Evolutionary conservation across 35 echinoderm and acorn worm species (phyloP), one percentile per base, ranked within the genome.

Genomic region (Antedon bifida): DNA sequence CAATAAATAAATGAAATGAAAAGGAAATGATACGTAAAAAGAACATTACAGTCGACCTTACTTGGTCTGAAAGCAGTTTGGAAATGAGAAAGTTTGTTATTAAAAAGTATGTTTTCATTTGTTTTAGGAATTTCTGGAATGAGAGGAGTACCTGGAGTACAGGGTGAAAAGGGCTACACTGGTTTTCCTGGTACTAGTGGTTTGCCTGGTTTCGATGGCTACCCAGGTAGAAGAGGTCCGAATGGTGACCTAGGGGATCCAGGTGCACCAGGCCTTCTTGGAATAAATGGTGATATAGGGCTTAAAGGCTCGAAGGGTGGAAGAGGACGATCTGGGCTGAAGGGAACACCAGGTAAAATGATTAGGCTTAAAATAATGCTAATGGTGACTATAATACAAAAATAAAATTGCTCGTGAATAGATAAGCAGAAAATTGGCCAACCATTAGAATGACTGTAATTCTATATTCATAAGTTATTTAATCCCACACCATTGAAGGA

Each of bases 71-170:
- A n/a, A 7, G 38, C 38, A 14, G 14, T 42, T 42, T 42, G 4
- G 4, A 42, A 42, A 42, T 42, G 38, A 42, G 14, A 4, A 7
- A 42, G 5, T 42, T 42, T 7, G 14, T 14, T 14, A 42, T 14
- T 14, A 42, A 42, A 42, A n/a, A n/a, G n/a, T n/a, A n/a, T n/a
- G n/a, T n/a, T n/a, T 42, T 42, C 14, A 4, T 42, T 42, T 42
- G 38, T 34, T 79, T 17, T 35, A 84, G 89, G 89, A 2, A 76
- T 82, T 26, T 80, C 89, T 42, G 89, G 89, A 29, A 38, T 39
- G 73, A 32, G 30, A 73, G 89, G 89, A 16, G 51, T 16, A 16
- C 1, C 23, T 64, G 51, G 51, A 12, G 11, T 34, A 33, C 7
- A 21, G 32, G 89, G 89, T 17, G 39, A 34, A 23, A 34, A 30